Percentiles rank a stretch among this genome's conserved stretches.
Evolutionary conservation across 2,888 invertebrate species (phyloP).

Genomic region (Tenthredo scrophulariae): DNA sequence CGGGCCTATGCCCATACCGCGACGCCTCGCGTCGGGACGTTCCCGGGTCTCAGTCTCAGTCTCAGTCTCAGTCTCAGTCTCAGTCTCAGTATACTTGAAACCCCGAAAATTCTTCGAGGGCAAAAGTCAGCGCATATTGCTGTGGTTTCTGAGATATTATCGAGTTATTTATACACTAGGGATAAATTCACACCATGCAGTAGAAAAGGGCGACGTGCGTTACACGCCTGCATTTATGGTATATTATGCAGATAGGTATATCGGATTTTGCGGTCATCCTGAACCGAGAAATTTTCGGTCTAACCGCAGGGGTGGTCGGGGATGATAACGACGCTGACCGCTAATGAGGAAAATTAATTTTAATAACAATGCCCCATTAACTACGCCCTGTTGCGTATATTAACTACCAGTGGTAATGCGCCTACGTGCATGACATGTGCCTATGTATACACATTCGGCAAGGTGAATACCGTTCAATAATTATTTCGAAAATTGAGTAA

Average conservation of each 20-base stretch:
- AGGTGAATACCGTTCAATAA: not conserved
- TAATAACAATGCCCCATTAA: conserved; percentile 39
- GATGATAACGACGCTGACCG: conserved; percentile 6
- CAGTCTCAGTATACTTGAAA: conserved; percentile 54
- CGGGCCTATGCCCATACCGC: conserved; percentile 22
- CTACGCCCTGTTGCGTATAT: not conserved
- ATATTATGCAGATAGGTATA: not conserved
- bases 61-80: conserved; percentile 33
- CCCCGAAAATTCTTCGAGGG: conserved; percentile 54
- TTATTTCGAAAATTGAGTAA: not conserved
- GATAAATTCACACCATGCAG: conserved; percentile 20
- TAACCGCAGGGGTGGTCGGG: not conserved
- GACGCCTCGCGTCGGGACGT: not conserved
- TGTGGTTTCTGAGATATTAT: conserved; percentile 65
- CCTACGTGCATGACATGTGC: no score
- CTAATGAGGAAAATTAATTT: conserved; percentile 41
- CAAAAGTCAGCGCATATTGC: conserved; percentile 60
- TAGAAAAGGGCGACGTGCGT: not conserved
- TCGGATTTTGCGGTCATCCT: not conserved
- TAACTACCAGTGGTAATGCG: not conserved
- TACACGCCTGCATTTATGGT: not conserved
- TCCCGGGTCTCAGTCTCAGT: not conserved
- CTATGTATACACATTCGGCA: not conserved
- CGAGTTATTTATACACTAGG: conserved; percentile 58
- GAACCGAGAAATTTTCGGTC: conserved; percentile 9